phyloP scores from a whole-genome alignment of 2,113 vertebrate genomes.

The Candoia aspera region DNA sequence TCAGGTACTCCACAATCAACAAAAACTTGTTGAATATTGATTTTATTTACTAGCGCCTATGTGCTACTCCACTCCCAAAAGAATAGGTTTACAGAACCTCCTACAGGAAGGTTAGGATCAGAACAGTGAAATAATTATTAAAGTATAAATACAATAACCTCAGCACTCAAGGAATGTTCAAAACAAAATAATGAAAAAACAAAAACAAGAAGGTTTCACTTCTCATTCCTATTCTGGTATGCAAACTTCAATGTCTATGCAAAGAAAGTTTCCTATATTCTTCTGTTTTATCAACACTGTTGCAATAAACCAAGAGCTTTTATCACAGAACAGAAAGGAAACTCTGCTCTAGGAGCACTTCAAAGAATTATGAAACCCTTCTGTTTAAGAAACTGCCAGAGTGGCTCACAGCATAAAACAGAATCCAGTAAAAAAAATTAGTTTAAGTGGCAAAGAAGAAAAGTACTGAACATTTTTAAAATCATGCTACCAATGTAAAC shows the following conservation, averaged over 20 bases:
- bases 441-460: not conserved
- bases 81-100: not conserved
- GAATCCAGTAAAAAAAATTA: not conserved
- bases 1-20: not conserved
- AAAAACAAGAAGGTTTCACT: not conserved
- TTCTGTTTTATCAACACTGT: not conserved
- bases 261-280: not conserved
- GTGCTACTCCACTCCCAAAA: not conserved
- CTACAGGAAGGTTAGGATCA: not conserved
- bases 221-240: not conserved
- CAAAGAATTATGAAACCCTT: not conserved
- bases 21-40: not conserved
- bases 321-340: not conserved
- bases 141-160: not conserved
- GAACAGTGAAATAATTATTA: not conserved
- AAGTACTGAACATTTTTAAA: not conserved
- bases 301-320: not conserved
- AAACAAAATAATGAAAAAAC: not conserved
- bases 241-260: not conserved
- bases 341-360: not conserved
- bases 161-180: not conserved
- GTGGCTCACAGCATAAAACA: not conserved
- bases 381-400: not conserved
- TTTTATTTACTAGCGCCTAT: not conserved
- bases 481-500: not conserved